phyloP scores from a whole-genome alignment of 2,113 vertebrate genomes.

The Bothrops jararaca region DNA sequence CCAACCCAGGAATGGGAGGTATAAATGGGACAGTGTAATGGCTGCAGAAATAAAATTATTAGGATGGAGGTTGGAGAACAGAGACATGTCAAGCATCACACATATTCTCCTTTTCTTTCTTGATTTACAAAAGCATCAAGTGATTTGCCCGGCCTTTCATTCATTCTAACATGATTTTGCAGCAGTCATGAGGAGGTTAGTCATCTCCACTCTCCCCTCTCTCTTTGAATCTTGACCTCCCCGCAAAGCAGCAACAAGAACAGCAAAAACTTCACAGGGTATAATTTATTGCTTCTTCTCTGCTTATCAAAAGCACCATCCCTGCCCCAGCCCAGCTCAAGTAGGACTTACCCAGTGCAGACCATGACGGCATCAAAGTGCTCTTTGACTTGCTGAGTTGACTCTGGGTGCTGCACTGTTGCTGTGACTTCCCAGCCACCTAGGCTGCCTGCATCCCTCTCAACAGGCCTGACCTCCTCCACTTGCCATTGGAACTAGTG shows the following conservation, averaged over 20 bases:
- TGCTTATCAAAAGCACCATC: no score
- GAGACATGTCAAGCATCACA: background rate
- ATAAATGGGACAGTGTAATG: constrained; percentile 75
- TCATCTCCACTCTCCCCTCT: background rate
- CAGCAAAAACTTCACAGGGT: background rate
- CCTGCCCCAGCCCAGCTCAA: no score
- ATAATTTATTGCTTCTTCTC: no score
- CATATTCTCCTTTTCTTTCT: background rate
- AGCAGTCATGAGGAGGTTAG: background rate
- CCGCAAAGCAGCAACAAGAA: background rate
- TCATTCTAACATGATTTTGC: background rate
- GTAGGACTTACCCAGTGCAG: constrained; percentile 66
- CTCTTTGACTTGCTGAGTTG: constrained; percentile 35
- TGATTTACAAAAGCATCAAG: background rate
- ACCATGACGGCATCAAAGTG: constrained; percentile 69
- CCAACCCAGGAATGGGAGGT: constrained; percentile 72
- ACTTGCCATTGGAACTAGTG: constrained; percentile 59
- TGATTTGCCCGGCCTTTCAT: background rate
- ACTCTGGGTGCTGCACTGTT: constrained; percentile 4
- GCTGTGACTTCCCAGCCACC: constrained; percentile 61
- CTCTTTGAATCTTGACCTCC: background rate
- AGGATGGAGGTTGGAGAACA: background rate
- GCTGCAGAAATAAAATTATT: constrained; percentile 48
- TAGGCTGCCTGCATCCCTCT: background rate
- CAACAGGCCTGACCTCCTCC: constrained; percentile 51